These are phyloP conservation scores for Gallinago undulata DNA, from an alignment of 2,113 vertebrate genomes.

Conservation along the genomic window DNA sequence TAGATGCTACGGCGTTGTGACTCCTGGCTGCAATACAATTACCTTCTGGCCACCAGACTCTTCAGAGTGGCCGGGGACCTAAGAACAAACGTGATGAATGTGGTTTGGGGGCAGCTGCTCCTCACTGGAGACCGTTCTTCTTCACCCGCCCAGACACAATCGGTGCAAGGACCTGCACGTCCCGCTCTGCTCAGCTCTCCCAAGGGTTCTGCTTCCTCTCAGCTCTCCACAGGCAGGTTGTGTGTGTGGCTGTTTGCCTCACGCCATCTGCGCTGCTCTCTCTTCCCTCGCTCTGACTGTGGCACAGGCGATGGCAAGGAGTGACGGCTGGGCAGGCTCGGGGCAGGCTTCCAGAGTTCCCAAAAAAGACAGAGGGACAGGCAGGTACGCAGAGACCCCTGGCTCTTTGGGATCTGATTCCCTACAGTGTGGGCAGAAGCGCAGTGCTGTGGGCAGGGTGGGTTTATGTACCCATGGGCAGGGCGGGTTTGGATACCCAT, in stretches of 20 bases:
- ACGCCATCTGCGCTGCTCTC: not conserved
- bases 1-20: not conserved
- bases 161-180: not conserved
- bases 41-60: not conserved
- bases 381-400: rapidly evolving
- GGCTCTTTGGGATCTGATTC: not conserved
- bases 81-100: rapidly evolving
- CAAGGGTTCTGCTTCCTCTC: not conserved
- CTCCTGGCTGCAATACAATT: not conserved
- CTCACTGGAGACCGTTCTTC: not conserved
- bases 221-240: not conserved
- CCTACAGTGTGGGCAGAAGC: not conserved
- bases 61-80: not conserved
- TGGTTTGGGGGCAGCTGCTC: not conserved
- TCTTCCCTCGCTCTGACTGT: not conserved
- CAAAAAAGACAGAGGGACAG: not conserved
- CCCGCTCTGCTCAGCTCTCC: not conserved
- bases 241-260: not conserved
- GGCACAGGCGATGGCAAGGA: not conserved
- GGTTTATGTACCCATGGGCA: not conserved
- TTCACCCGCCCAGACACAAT: not conserved
- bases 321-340: not conserved
- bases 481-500: not conserved
- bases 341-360: not conserved
- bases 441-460: not conserved